phyloP scores from a whole-genome alignment of 2,113 vertebrate genomes.

The Anser brachyrhynchus region DNA sequence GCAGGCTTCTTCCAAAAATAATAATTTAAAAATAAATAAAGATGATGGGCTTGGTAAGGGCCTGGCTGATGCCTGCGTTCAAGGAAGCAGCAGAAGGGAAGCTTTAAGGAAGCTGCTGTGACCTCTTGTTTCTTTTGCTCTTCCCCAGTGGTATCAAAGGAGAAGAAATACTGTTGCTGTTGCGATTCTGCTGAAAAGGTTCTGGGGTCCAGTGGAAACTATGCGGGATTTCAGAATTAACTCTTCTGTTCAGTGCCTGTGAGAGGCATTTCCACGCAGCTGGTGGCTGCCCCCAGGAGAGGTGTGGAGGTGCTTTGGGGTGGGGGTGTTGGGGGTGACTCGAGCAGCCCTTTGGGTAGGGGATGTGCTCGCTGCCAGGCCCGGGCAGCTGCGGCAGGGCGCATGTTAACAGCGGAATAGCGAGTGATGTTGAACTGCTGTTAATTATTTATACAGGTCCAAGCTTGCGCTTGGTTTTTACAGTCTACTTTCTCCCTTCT shows the following conservation, averaged over 20 bases:
- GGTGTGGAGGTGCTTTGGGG: no score
- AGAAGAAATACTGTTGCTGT: not conserved
- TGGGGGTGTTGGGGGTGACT: not conserved
- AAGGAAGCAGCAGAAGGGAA: not conserved
- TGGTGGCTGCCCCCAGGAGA: no score
- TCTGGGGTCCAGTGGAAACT: not conserved
- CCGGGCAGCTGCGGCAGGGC: accelerated
- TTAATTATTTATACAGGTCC: not conserved
- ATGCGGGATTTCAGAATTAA: not conserved
- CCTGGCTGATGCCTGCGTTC: not conserved
- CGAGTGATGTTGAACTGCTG: not conserved
- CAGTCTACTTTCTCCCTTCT: not conserved
- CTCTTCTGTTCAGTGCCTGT: not conserved
- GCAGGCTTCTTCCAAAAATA: not conserved
- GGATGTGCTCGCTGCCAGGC: not conserved
- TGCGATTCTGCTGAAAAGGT: not conserved
- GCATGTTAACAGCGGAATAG: not conserved
- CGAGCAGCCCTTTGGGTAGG: not conserved
- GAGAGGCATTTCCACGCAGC: not conserved
- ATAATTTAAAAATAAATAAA: no score
- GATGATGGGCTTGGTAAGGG: not conserved
- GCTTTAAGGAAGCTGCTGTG: not conserved
- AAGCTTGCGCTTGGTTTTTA: not conserved
- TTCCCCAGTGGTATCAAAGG: accelerated
- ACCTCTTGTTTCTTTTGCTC: not conserved